Conservation (phyloP, 2,113 vertebrate species). For the Gnathonemus longibarbis region DNA sequence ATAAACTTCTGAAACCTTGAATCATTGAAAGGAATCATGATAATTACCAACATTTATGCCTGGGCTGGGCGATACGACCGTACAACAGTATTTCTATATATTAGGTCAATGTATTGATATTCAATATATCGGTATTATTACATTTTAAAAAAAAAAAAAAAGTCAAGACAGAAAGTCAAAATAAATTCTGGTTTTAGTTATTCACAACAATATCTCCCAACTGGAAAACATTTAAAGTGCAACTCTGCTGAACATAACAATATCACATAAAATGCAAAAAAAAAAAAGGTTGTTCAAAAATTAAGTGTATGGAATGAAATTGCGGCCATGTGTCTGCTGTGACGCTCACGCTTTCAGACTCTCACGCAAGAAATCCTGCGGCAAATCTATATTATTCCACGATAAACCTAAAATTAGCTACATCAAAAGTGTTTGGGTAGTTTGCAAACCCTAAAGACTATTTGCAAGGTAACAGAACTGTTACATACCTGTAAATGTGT, state of each 20-base stretch:
- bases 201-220: not conserved
- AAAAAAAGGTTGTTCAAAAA: not conserved
- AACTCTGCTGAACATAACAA: not conserved
- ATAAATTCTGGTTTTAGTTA: not conserved
- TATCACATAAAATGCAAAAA: not conserved
- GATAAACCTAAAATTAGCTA: not conserved
- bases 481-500: not conserved
- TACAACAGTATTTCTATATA: not conserved
- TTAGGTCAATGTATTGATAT: not conserved
- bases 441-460: not conserved
- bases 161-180: not conserved
- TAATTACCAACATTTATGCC: not conserved
- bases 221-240: not conserved
- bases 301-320: not conserved
- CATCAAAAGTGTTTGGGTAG: not conserved
- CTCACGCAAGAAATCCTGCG: not conserved
- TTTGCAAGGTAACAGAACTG: not conserved
- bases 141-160: too few relatives aligned
- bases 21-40: not conserved
- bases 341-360: not conserved
- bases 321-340: not conserved
- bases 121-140: not conserved
- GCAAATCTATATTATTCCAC: not conserved
- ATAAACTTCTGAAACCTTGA: not conserved
- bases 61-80: not conserved